Percentiles rank a stretch among this genome's conserved stretches.
Conservation (phyloP, 2,888 invertebrate species). For the Neria commutata region DNA sequence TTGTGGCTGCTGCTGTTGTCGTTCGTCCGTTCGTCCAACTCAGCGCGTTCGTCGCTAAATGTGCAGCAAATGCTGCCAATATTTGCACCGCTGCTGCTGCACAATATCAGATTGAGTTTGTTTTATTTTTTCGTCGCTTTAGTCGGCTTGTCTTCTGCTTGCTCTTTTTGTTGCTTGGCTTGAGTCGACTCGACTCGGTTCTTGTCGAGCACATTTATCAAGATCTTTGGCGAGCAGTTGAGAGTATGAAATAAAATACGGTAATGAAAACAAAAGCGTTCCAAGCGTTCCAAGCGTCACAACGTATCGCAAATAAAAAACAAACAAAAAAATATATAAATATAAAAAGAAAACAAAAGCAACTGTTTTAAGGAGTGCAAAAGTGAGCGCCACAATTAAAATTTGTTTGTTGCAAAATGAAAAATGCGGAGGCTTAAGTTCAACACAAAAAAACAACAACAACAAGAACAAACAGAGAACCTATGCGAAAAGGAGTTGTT, state of each 20-base stretch:
- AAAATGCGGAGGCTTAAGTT: background rate
- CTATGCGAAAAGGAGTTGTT: background rate
- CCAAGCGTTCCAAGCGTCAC: too few species aligned
- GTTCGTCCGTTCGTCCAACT: conserved; percentile 12
- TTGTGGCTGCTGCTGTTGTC: conserved; percentile 1
- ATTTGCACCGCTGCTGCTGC: conserved; percentile 31
- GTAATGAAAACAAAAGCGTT: background rate
- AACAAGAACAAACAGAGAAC: background rate
- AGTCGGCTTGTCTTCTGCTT: background rate
- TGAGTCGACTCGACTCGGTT: background rate
- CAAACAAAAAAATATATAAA: background rate
- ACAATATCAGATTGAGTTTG: conserved; percentile 36
- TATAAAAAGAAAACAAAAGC: conserved; percentile 1
- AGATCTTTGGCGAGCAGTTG: background rate
- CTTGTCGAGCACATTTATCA: conserved; percentile 1
- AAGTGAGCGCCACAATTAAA: conserved; percentile 5
- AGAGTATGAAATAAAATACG: background rate
- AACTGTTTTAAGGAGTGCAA: conserved; percentile 4
- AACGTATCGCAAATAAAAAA: conserved; percentile 3
- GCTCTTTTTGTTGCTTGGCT: background rate
- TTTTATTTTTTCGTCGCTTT: background rate
- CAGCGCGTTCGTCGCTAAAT: conserved; percentile 17
- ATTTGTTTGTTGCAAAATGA: background rate
- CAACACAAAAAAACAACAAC: background rate
- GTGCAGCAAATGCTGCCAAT: conserved; percentile 36